phyloP scores from a whole-genome alignment of 1,140 invertebrate species.

The Bactericera cockerelli region DNA sequence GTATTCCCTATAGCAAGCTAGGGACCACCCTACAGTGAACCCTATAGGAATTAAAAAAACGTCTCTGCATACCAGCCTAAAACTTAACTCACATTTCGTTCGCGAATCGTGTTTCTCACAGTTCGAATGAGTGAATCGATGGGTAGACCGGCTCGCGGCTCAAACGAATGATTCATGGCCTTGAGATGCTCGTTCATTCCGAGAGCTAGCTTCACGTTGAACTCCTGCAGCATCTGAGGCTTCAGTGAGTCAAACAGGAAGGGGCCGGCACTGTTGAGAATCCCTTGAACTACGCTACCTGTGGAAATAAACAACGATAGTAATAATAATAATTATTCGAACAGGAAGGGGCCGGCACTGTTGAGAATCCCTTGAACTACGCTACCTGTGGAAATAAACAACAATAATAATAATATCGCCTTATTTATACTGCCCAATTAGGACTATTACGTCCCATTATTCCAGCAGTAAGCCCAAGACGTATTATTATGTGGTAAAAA shows the following conservation, averaged over 20 bases:
- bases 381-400: no score
- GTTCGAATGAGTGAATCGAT: background rate
- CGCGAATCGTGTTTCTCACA: background rate
- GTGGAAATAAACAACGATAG: background rate
- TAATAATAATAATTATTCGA: background rate
- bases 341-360: background rate
- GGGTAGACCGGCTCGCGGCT: background rate
- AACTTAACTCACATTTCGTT: background rate
- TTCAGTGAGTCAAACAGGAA: background rate
- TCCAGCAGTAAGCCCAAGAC: no score
- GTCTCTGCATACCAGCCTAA: no score
- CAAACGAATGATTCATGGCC: slow-evolving; percentile 1
- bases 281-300: background rate
- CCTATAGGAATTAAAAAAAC: no score
- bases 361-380: background rate
- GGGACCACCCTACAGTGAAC: no score
- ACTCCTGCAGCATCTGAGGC: background rate
- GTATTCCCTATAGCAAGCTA: no score
- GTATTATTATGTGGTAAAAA: no score
- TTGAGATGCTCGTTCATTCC: background rate
- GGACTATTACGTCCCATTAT: no score
- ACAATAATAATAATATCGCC: no score
- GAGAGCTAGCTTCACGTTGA: background rate
- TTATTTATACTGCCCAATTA: no score
- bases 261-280: background rate